Percentiles rank a stretch among this genome's conserved stretches.
phyloP scores from a whole-genome alignment of 2,888 invertebrate genomes.

The Lacanobia oleracea region DNA sequence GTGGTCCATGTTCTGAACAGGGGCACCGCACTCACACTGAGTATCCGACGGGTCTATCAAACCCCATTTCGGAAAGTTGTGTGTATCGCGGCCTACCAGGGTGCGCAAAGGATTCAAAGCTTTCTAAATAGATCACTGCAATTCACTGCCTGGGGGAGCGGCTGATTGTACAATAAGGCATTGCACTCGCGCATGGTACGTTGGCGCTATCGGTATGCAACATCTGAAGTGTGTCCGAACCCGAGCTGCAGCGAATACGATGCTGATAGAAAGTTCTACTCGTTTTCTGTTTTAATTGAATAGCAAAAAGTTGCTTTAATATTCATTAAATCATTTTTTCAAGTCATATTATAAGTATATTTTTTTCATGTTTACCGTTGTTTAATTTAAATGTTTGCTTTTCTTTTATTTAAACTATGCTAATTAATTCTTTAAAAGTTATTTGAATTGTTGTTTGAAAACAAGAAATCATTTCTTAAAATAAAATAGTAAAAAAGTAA shows the following conservation, averaged over 20 bases:
- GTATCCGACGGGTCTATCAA: too few species aligned
- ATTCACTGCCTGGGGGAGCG: background rate
- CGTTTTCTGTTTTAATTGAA: slow-evolving; percentile 27
- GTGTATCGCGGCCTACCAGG: too few species aligned
- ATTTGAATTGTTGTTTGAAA: too few species aligned
- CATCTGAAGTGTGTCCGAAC: slow-evolving; percentile 49
- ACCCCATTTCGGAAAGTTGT: too few species aligned
- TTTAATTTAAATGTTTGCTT: background rate
- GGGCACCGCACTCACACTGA: too few species aligned
- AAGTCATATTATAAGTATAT: background rate
- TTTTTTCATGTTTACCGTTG: background rate
- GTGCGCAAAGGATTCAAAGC: too few species aligned
- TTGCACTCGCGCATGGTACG: slow-evolving; percentile 32
- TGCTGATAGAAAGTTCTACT: slow-evolving; percentile 30
- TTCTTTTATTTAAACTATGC: background rate
- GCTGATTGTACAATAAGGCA: slow-evolving; percentile 1
- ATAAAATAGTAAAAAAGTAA: background rate
- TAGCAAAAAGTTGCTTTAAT: background rate
- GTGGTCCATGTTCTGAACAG: too few species aligned
- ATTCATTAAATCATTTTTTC: background rate
- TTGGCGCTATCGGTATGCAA: slow-evolving; percentile 43
- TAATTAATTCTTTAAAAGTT: too few species aligned
- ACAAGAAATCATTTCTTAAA: background rate
- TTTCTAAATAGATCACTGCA: too few species aligned
- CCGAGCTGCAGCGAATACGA: slow-evolving; percentile 13